A percentile compares a stretch with the other conserved stretches of the same genome.
Conservation (phyloP, 2,113 vertebrate species). For the Dolichotis patagonum region DNA sequence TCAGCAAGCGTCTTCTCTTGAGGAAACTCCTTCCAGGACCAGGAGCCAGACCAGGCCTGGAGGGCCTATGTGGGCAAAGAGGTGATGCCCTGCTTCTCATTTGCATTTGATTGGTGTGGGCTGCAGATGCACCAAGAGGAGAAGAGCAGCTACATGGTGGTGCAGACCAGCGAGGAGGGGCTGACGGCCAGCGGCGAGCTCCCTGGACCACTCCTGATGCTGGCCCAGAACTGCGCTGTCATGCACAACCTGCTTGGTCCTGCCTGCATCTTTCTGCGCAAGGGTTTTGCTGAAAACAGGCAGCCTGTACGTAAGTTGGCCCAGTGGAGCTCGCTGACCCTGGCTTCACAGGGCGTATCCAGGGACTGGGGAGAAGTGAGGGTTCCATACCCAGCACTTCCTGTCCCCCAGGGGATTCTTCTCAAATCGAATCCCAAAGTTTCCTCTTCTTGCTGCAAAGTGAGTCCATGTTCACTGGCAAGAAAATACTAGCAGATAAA, state of each 20-base stretch:
- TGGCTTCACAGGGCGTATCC: slow-evolving; percentile 28
- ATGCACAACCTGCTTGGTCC: slow-evolving; percentile 98
- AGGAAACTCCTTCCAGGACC: not conserved
- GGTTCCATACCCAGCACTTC: not conserved
- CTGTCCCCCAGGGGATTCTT: not conserved
- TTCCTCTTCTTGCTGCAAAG: not conserved
- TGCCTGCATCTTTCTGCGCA: slow-evolving; percentile 98
- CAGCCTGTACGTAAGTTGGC: slow-evolving; percentile 99
- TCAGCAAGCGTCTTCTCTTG: not conserved
- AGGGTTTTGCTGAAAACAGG: slow-evolving; percentile 98
- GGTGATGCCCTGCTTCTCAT: slow-evolving; percentile 86
- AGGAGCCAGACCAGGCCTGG: not conserved
- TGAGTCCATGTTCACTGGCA: not conserved
- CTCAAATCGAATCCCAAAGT: not conserved
- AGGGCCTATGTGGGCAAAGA: slow-evolving; percentile 39
- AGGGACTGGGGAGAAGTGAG: slow-evolving; percentile 53
- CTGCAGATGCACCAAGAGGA: slow-evolving; percentile 93
- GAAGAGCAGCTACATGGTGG: slow-evolving; percentile 95
- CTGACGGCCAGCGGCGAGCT: slow-evolving; percentile 86
- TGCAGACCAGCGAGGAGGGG: slow-evolving; percentile 93
- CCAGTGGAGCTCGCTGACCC: not conserved
- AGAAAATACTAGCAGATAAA: not conserved
- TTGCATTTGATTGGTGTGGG: slow-evolving; percentile 87
- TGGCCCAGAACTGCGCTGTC: slow-evolving; percentile 95
- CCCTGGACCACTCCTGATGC: slow-evolving; percentile 93